Conservation (phyloP, 2,113 vertebrate genomes). For the Istiophorus platypterus region DNA sequence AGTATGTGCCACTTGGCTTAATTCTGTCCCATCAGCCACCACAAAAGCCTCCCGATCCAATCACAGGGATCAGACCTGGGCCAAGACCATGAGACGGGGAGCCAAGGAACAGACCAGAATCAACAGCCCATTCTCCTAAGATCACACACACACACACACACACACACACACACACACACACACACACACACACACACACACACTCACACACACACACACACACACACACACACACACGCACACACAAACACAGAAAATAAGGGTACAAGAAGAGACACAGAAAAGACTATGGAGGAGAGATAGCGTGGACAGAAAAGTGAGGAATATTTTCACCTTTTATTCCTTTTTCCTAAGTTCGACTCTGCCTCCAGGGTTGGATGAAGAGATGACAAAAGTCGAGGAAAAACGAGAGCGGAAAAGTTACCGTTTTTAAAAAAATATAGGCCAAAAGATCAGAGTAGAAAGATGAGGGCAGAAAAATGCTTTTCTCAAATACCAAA, state of each 20-base stretch:
- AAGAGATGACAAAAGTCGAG: slow-evolving; percentile 51
- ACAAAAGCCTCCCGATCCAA: slow-evolving; percentile 84
- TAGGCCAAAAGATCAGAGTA: slow-evolving; percentile 45
- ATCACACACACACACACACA: slow-evolving; percentile 57
- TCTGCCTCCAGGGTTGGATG: slow-evolving; percentile 36
- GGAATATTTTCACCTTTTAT: slow-evolving; percentile 25
- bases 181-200: slow-evolving; percentile 41
- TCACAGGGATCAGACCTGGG: slow-evolving; percentile 80
- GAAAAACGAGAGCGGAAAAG: slow-evolving; percentile 41
- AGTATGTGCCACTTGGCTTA: slow-evolving; percentile 83
- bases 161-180: slow-evolving; percentile 37
- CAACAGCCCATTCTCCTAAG: slow-evolving; percentile 81
- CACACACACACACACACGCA: slow-evolving; percentile 39
- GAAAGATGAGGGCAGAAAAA: slow-evolving; percentile 63
- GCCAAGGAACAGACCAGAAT: slow-evolving; percentile 82
- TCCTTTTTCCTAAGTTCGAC: slow-evolving; percentile 7
- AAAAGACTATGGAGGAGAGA: slow-evolving; percentile 22
- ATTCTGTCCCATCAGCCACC: slow-evolving; percentile 82
- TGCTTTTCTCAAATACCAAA: slow-evolving; percentile 56
- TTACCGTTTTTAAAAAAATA: slow-evolving; percentile 45
- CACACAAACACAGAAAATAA: slow-evolving; percentile 30
- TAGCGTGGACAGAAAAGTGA: slow-evolving; percentile 13
- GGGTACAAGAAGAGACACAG: slow-evolving; percentile 31
- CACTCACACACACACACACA: slow-evolving; percentile 41
- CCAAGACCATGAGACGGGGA: slow-evolving; percentile 78